These are phyloP conservation scores for Caprella mutica DNA, from an alignment of 2,888 invertebrate species.

Conservation along the genomic window DNA sequence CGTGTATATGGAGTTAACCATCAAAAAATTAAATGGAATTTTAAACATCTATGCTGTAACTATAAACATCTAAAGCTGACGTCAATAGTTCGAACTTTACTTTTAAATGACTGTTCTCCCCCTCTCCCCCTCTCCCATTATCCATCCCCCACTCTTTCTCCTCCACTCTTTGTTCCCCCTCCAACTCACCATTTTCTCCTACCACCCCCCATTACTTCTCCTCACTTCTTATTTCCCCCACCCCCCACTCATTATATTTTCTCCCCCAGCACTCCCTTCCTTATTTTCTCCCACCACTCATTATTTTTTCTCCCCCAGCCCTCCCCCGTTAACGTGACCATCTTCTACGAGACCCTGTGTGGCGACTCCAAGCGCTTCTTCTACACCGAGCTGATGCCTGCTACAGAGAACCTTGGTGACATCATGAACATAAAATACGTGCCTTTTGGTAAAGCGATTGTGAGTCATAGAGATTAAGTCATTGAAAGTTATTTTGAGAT, in stretches of 20 bases:
- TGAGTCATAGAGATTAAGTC: conserved; percentile 5
- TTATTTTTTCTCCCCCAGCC: background rate
- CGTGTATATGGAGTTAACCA: no score
- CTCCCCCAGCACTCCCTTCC: background rate
- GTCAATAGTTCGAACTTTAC: no score
- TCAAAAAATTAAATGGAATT: no score
- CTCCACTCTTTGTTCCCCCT: no score
- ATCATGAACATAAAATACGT: conserved; percentile 21
- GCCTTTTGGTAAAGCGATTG: conserved; percentile 26
- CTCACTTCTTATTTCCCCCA: background rate
- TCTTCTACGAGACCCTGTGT: conserved; percentile 25
- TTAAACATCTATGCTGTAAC: no score
- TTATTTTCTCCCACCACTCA: background rate
- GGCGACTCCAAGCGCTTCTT: conserved; percentile 22
- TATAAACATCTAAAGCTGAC: no score
- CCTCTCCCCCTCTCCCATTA: no score
- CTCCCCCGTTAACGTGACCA: conserved; percentile 13
- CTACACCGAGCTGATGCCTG: conserved; percentile 13
- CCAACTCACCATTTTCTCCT: background rate
- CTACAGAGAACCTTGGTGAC: conserved; percentile 15
- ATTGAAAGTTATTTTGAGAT: no score
- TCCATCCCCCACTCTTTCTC: no score
- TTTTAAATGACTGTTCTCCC: no score
- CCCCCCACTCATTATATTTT: no score
- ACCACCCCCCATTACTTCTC: background rate